Conservation (phyloP, 2,113 vertebrate species). For the Catharus fuscescens region DNA sequence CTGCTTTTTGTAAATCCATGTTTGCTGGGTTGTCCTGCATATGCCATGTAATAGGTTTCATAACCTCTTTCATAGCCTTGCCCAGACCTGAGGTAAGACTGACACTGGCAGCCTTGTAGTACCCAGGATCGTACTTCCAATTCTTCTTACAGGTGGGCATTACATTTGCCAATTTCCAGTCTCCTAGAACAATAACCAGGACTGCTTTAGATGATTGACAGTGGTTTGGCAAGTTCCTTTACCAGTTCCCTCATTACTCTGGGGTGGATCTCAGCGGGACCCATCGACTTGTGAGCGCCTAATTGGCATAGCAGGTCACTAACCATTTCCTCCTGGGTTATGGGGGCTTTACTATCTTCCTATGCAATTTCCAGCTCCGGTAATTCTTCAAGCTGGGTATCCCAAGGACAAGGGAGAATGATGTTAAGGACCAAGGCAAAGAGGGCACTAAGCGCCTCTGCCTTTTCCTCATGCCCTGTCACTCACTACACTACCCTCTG, state of each 20-base stretch:
- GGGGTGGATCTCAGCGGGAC: fast-evolving
- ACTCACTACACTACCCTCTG: neutral
- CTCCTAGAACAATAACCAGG: neutral
- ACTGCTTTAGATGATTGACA: neutral
- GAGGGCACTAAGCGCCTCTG: neutral
- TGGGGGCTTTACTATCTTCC: neutral
- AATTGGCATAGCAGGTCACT: neutral
- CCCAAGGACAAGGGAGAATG: neutral
- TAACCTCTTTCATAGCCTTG: neutral
- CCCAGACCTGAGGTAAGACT: neutral
- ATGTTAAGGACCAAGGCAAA: neutral
- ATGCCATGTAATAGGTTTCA: neutral
- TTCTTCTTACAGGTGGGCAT: neutral
- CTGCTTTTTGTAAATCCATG: neutral
- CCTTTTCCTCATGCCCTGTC: neutral
- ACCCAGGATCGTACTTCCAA: neutral
- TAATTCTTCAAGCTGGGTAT: neutral
- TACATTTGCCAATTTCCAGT: neutral
- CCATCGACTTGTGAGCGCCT: neutral
- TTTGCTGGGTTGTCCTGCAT: neutral
- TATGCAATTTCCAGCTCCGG: neutral
- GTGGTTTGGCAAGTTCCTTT: neutral
- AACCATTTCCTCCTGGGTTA: neutral
- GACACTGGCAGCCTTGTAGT: neutral
- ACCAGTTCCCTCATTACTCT: neutral